A percentile compares a stretch with the other conserved stretches of the same genome.
Evolutionary conservation across 2,888 invertebrate species (phyloP).

Genomic region (Toxonevra muliebris): DNA sequence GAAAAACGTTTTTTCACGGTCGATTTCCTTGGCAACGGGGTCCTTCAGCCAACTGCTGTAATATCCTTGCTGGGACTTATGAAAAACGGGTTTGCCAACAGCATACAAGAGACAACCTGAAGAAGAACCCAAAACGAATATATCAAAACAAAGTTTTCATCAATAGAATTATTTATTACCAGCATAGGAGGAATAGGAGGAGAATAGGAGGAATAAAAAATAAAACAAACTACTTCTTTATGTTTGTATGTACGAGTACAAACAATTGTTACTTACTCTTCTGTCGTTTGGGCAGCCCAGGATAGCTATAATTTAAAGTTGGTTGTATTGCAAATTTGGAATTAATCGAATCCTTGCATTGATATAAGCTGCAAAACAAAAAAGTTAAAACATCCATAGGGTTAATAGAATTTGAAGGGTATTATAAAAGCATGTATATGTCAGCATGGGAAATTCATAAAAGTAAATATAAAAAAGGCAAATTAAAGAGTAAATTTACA

Average conservation of each 20-base stretch:
- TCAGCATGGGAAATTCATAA: no score
- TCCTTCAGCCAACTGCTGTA: conserved; percentile 91
- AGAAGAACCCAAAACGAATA: conserved; percentile 6
- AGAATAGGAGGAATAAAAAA: no score
- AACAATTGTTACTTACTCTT: conserved; percentile 52
- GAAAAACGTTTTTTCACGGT: conserved; percentile 80
- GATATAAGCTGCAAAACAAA: conserved; percentile 62
- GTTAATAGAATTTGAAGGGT: no score
- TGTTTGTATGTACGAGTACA: background rate
- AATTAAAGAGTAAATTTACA: no score
- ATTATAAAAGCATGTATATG: no score
- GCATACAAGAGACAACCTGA: conserved; percentile 88
- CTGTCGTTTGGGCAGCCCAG: conserved; percentile 66
- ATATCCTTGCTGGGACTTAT: no score
- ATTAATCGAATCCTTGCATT: conserved; percentile 70
- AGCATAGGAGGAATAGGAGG: background rate
- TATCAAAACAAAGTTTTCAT: background rate
- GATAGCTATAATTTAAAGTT: conserved; percentile 70
- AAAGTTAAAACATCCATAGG: background rate
- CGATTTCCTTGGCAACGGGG: conserved; percentile 59
- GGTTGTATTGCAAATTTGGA: conserved; percentile 70
- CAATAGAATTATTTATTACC: background rate
- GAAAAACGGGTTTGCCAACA: conserved; percentile 93
- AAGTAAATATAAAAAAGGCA: no score
- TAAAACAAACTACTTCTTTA: no score